A percentile compares a stretch with the other conserved stretches of the same genome.
phyloP scores from a whole-genome alignment of 2,113 vertebrate species.

The Poecile atricapillus region DNA sequence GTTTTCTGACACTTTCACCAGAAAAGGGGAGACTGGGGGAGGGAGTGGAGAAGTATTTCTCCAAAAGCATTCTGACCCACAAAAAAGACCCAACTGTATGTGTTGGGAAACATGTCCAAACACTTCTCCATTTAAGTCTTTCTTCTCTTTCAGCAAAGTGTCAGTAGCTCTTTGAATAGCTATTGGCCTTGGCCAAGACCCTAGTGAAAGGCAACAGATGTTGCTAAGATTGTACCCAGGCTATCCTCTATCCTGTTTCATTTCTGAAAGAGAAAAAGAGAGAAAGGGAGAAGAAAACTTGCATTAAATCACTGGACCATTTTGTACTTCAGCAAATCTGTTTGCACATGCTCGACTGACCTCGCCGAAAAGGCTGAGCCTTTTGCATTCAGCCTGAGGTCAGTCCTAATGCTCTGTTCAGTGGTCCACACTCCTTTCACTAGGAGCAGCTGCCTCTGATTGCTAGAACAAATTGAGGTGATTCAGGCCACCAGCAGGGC shows the following conservation, averaged over 20 bases:
- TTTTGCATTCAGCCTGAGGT: slow-evolving; percentile 67
- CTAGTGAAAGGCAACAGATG: slow-evolving; percentile 82
- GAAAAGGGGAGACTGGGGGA: not conserved
- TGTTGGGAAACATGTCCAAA: slow-evolving; percentile 62
- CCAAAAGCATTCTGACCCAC: slow-evolving; percentile 36
- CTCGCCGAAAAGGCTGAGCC: slow-evolving; percentile 62
- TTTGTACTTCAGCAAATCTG: slow-evolving; percentile 70
- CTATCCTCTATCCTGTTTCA: slow-evolving; percentile 63
- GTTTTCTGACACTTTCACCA: slow-evolving; percentile 49
- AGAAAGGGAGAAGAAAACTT: slow-evolving; percentile 52
- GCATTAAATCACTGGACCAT: slow-evolving; percentile 74
- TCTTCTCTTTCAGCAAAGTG: slow-evolving; percentile 57
- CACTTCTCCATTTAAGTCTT: slow-evolving; percentile 48
- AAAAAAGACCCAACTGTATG: slow-evolving; percentile 44
- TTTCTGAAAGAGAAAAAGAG: slow-evolving; percentile 64
- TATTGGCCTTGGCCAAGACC: slow-evolving; percentile 68
- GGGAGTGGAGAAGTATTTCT: not conserved
- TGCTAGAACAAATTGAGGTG: slow-evolving; percentile 79
- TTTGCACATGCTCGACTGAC: slow-evolving; percentile 72
- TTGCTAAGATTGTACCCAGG: slow-evolving; percentile 68
- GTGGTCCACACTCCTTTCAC: slow-evolving; percentile 67
- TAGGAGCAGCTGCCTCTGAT: slow-evolving; percentile 74
- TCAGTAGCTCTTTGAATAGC: slow-evolving; percentile 65
- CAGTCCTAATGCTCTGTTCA: slow-evolving; percentile 64
- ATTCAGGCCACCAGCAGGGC: slow-evolving; percentile 77